phyloP scores from a whole-genome alignment of 2,888 invertebrate species.

The Teinopalpus imperialis region DNA sequence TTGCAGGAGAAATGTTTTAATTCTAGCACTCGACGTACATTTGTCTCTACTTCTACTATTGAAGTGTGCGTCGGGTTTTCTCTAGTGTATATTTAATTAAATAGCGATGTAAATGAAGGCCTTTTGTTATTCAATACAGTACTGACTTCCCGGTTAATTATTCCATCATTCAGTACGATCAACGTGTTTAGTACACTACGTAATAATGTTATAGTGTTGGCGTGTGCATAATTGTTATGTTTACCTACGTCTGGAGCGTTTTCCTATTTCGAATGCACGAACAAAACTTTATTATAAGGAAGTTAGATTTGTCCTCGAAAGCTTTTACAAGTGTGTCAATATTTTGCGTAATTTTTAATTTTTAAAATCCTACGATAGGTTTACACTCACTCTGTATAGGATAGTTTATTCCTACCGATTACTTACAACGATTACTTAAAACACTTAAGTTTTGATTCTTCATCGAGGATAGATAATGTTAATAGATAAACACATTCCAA shows the following conservation, averaged over 20 bases:
- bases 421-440: too few relatives aligned
- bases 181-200: conserved; percentile 21
- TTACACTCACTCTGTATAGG: too few relatives aligned
- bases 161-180: conserved; percentile 39
- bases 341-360: too few relatives aligned
- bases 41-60: conserved; percentile 36
- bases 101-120: conserved; percentile 53
- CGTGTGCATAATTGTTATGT: conserved; percentile 16
- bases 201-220: conserved; percentile 28
- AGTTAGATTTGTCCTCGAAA: too few relatives aligned
- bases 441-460: too few relatives aligned
- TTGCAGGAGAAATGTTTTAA: conserved; percentile 41
- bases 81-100: conserved; percentile 37
- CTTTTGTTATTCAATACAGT: conserved; percentile 42
- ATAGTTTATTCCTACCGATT: too few relatives aligned
- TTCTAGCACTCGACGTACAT: conserved; percentile 42
- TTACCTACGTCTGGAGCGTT: conserved; percentile 14
- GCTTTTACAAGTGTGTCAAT: too few relatives aligned
- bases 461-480: too few relatives aligned
- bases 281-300: background rate
- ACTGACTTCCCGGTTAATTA: conserved; percentile 45
- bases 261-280: conserved; percentile 12
- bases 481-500: too few relatives aligned
- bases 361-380: too few relatives aligned
- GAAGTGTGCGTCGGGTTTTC: conserved; percentile 26